phyloP scores from a whole-genome alignment of 1,140 invertebrate genomes.

The Hermatobates lingyangjiaoensis region DNA sequence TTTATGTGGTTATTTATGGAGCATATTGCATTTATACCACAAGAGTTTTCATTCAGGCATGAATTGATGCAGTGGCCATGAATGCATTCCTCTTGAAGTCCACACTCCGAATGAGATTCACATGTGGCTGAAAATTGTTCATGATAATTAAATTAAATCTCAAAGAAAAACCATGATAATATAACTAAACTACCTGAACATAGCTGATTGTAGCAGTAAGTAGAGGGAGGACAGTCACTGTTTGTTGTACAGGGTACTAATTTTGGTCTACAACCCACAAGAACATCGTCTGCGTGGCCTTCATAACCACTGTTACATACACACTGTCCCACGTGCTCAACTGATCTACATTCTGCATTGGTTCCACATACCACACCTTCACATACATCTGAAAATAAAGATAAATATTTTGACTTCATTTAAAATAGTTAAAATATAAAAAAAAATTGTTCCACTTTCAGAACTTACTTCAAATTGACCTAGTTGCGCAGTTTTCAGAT shows the following conservation, averaged over 20 bases:
- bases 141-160: conserved; percentile 8
- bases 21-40: conserved; percentile 79
- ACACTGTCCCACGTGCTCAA: conserved; percentile 51
- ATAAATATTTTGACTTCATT: conserved; percentile 2
- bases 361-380: conserved; percentile 50
- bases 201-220: conserved; percentile 37
- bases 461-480: no score
- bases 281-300: conserved; percentile 46
- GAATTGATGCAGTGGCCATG: conserved; percentile 67
- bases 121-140: conserved; percentile 42
- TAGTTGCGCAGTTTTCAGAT: no score
- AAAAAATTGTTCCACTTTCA: neutral
- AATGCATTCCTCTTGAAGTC: conserved; percentile 52
- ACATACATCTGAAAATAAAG: conserved; percentile 43
- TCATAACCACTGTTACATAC: conserved; percentile 55
- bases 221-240: conserved; percentile 50
- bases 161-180: conserved; percentile 15
- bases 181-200: conserved; percentile 12
- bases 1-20: conserved; percentile 52
- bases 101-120: conserved; percentile 59
- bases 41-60: conserved; percentile 53
- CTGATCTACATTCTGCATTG: conserved; percentile 60
- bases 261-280: conserved; percentile 54
- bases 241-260: conserved; percentile 46
- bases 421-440: no score